Conservation (phyloP, 2,888 invertebrate species). For the Ophion ellenae region DNA sequence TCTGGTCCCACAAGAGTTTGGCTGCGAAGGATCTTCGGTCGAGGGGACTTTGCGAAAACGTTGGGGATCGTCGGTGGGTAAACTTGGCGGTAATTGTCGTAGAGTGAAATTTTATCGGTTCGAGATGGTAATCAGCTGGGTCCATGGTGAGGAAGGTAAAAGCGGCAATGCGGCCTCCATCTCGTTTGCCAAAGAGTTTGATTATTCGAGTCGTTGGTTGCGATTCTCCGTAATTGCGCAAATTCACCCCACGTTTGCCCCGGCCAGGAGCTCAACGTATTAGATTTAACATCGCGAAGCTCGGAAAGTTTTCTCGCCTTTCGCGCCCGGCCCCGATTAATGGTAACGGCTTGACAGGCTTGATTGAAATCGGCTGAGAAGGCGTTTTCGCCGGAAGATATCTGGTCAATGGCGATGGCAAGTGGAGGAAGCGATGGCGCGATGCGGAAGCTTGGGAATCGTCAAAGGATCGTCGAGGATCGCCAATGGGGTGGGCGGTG, state of each 20-base stretch:
- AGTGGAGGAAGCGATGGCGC: slow-evolving; percentile 9
- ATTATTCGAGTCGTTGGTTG: slow-evolving; percentile 47
- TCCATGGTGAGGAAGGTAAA: background rate
- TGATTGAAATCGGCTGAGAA: background rate
- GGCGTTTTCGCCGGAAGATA: background rate
- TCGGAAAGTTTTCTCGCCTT: slow-evolving; percentile 4
- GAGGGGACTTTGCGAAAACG: slow-evolving; percentile 30
- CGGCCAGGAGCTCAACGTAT: background rate
- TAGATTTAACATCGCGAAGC: slow-evolving; percentile 7
- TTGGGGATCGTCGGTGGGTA: slow-evolving; percentile 23
- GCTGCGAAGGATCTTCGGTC: slow-evolving; percentile 30
- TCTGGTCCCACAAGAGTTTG: slow-evolving; percentile 23
- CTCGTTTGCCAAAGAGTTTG: slow-evolving; percentile 51
- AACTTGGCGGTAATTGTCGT: slow-evolving; percentile 61
- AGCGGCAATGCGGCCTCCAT: slow-evolving; percentile 21
- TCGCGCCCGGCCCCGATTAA: background rate
- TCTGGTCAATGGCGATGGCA: background rate
- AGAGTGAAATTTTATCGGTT: slow-evolving; percentile 63
- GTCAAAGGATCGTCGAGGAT: background rate
- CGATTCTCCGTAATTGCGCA: slow-evolving; percentile 40
- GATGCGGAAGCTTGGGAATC: background rate
- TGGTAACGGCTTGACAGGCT: background rate
- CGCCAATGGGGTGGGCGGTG: background rate
- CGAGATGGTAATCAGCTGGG: slow-evolving; percentile 33
- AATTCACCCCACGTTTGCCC: background rate